Base-by-base conservation (phyloP, 2,888 invertebrate genomes). In the Aethes cnicana region DNA sequence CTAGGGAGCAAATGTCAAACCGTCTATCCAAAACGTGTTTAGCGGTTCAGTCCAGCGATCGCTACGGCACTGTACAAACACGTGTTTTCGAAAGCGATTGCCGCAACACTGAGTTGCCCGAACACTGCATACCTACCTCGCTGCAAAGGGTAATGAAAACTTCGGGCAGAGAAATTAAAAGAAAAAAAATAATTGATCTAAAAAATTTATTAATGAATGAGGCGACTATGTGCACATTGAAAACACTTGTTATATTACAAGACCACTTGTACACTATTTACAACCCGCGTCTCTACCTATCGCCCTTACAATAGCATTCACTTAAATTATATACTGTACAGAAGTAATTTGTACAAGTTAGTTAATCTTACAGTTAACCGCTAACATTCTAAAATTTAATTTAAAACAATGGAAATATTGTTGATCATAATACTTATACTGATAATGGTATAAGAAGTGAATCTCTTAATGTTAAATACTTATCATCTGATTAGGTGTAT, bases 221-320 rank as follows among this genome's bases (percentile, higher is more conserved):
- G 85, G 86, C 87, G 88, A 89, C 89, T 89, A 90, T 89, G 88
- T 90, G 89, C 88, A 90, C 89, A 87, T 85, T 81, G 82, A 86
- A 87, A 87, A 85, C 84, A 86, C 83, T 84, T 83, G 84, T 81
- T 85, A 82, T 80, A 78, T 81, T 84, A 87, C 84, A 87, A 72
- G 74, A 83, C 74, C 76, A 78, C 81, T 80, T 82, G 79, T 84
- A 85, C 84, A 84, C 69, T 88, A 88, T 88, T 79, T 88, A 89
- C 89, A 89, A 66, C 72, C 72, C 62, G 68, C 69, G 60, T 63
- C 55, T 61, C 55, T 57, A 54, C 59, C 58, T 58, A 56, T 59
- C 69, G 61, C 60, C 57, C 44, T 41, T 47, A 60, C 60, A 55
- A 54, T 62, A 59, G 59, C 64, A 55, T 66, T 58, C 69, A 61